A percentile compares a stretch with the other conserved stretches of the same genome.
Evolutionary conservation across 2,888 invertebrate genomes (phyloP).

Genomic region (Diogma glabrata): DNA sequence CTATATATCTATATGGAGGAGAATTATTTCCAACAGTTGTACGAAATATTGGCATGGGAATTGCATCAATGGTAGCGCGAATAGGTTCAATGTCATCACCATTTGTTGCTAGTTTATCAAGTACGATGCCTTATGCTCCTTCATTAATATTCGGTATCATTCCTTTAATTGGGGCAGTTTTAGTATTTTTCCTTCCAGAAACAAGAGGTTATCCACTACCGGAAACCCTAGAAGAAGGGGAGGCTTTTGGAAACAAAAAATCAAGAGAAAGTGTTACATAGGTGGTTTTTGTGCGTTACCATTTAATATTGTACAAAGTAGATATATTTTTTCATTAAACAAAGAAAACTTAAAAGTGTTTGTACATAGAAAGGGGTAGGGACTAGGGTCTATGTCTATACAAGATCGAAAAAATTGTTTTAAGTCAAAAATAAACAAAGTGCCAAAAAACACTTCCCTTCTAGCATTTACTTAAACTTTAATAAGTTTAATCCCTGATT

Average conservation of each 20-base stretch:
- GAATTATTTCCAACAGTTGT: slow-evolving; percentile 85
- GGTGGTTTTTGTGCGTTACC: no score
- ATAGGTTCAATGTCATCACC: slow-evolving; percentile 80
- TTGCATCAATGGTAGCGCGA: slow-evolving; percentile 74
- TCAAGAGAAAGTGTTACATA: neutral
- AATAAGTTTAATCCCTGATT: no score
- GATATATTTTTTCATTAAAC: no score
- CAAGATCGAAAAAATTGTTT: no score
- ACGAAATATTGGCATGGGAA: slow-evolving; percentile 74
- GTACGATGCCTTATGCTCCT: slow-evolving; percentile 47
- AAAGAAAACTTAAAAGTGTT: no score
- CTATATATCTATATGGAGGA: slow-evolving; percentile 79
- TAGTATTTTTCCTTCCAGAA: slow-evolving; percentile 58
- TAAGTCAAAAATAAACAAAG: no score
- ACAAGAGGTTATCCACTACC: slow-evolving; percentile 45
- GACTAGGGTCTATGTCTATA: no score
- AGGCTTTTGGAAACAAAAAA: slow-evolving; percentile 42
- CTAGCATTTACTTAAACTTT: no score
- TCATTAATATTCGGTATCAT: slow-evolving; percentile 60
- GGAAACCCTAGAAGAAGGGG: slow-evolving; percentile 71
- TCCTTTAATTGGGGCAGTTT: slow-evolving; percentile 53
- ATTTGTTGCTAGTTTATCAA: slow-evolving; percentile 54
- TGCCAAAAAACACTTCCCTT: no score
- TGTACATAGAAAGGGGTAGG: no score
- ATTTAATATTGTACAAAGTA: no score